Evolutionary conservation across 2,113 vertebrate genomes (phyloP).

Genomic region (Colinus virginianus): DNA sequence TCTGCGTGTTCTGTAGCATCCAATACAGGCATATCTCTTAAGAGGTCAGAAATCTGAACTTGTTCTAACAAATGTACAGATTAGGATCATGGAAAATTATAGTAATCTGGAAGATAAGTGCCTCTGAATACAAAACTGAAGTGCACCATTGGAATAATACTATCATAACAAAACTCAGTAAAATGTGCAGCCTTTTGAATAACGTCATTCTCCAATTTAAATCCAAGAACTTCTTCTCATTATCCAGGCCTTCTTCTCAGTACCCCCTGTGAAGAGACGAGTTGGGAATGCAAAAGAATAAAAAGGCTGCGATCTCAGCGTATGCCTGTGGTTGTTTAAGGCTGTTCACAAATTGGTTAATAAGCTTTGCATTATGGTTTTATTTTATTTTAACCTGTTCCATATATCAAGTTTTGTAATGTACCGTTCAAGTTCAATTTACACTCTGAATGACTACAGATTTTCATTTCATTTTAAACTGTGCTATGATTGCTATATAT

Average conservation of each 20-base stretch:
- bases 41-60: background rate
- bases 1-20: background rate
- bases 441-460: background rate
- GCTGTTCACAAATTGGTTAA: background rate
- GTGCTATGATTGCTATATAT: background rate
- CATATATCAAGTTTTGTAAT: background rate
- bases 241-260: background rate
- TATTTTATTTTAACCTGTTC: background rate
- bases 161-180: background rate
- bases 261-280: background rate
- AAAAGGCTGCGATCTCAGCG: background rate
- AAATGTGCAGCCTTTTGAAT: background rate
- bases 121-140: background rate
- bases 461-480: conserved; percentile 29
- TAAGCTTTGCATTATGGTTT: background rate
- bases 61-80: background rate
- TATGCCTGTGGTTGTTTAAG: background rate
- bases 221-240: background rate
- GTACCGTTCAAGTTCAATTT: background rate
- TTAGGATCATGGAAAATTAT: background rate
- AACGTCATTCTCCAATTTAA: background rate
- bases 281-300: background rate
- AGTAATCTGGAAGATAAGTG: background rate
- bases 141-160: background rate
- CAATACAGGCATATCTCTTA: background rate